Conservation (phyloP, 2,797 vertebrate species). For the Arnoldichthys spilopterus region DNA sequence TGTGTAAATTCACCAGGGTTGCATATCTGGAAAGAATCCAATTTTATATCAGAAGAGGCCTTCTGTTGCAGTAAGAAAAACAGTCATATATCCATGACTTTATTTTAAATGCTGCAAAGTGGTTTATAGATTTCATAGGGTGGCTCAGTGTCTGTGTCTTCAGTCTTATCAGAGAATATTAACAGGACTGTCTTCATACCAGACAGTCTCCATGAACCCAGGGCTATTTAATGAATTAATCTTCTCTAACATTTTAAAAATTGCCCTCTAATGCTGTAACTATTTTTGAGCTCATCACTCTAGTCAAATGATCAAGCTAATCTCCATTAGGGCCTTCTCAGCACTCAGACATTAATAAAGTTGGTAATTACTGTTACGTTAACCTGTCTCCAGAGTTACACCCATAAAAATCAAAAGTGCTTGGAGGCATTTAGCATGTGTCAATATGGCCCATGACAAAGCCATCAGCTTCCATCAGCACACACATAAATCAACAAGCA, state of each 20-base stretch:
- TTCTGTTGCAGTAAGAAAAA: neutral
- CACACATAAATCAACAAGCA: slow-evolving; percentile 63
- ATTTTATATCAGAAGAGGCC: slow-evolving; percentile 4
- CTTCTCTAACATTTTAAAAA: neutral
- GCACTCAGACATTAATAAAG: slow-evolving; percentile 33
- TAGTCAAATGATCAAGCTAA: slow-evolving; percentile 28
- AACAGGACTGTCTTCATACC: neutral
- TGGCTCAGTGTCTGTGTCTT: neutral
- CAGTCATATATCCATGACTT: neutral
- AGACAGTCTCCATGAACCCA: neutral
- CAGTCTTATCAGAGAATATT: neutral
- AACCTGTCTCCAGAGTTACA: slow-evolving; percentile 44
- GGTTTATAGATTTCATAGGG: neutral
- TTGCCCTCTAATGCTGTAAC: slow-evolving; percentile 7
- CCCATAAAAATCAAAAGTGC: slow-evolving; percentile 43
- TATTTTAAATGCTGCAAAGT: neutral
- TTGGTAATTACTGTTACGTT: slow-evolving; percentile 42
- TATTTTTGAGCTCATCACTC: slow-evolving; percentile 25
- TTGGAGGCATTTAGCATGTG: slow-evolving; percentile 43
- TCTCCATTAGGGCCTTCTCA: slow-evolving; percentile 28
- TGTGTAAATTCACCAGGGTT: slow-evolving; percentile 38
- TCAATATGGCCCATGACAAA: slow-evolving; percentile 49
- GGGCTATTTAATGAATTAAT: neutral
- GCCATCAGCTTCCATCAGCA: slow-evolving; percentile 63
- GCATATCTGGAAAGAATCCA: slow-evolving; percentile 37